phyloP scores from a whole-genome alignment of 2,888 invertebrate species.

The Platycheirus rosarum region DNA sequence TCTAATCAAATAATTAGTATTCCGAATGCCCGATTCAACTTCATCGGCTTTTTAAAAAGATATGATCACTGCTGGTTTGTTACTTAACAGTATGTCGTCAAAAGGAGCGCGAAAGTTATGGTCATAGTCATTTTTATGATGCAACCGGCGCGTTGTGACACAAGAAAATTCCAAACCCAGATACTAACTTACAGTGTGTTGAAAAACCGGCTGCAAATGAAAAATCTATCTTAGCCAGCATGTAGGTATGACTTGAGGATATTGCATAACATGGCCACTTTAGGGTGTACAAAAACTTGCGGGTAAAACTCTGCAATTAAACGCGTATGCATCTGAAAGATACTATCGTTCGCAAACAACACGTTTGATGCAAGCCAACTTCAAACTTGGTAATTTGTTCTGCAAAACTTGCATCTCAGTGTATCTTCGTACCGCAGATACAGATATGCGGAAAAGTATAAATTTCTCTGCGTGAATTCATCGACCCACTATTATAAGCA shows the following conservation, averaged over 20 bases:
- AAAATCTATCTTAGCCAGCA: slow-evolving; percentile 41
- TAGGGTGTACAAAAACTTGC: not conserved
- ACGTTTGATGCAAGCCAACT: too few relatives aligned
- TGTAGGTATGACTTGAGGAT: not conserved
- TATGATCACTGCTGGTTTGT: slow-evolving; percentile 19
- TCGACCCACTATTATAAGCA: slow-evolving; percentile 62
- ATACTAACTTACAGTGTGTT: too few relatives aligned
- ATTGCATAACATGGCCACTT: slow-evolving; percentile 52
- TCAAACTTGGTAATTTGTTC: slow-evolving; percentile 15
- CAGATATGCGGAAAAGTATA: slow-evolving; percentile 65
- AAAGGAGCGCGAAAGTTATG: slow-evolving; percentile 23
- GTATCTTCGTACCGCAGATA: slow-evolving; percentile 28
- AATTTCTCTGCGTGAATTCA: slow-evolving; percentile 60
- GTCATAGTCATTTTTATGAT: slow-evolving; percentile 48
- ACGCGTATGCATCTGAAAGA: slow-evolving; percentile 19
- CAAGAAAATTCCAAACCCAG: slow-evolving; percentile 56
- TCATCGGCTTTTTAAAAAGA: slow-evolving; percentile 1
- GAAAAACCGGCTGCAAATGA: slow-evolving; percentile 48
- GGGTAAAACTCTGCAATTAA: slow-evolving; percentile 32
- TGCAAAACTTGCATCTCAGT: slow-evolving; percentile 23
- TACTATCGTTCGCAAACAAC: slow-evolving; percentile 45
- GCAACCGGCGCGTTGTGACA: slow-evolving; percentile 67
- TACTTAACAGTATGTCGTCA: not conserved
- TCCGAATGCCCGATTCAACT: slow-evolving; percentile 14
- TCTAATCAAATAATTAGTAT: slow-evolving; percentile 66